A percentile compares a stretch with the other conserved stretches of the same genome.
Evolutionary conservation across 1,140 invertebrate genomes (phyloP).

Genomic region (Drosophila quadrilineata): DNA sequence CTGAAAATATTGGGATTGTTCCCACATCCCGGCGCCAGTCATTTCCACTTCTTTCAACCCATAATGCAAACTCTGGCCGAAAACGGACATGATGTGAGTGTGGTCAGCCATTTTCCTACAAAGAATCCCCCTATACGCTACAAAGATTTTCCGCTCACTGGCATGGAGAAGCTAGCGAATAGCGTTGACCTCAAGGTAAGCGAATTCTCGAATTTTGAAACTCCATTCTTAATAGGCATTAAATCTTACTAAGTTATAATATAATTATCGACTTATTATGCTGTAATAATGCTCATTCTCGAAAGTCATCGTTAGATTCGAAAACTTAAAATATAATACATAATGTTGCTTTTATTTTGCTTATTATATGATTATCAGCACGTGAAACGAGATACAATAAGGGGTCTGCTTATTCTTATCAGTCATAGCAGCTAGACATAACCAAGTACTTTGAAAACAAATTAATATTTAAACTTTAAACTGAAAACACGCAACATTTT

Average conservation of each 20-base stretch:
- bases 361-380: too few species aligned
- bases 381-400: too few species aligned
- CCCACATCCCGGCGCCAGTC: constrained; percentile 87
- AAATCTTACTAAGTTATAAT: neutral
- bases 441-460: too few species aligned
- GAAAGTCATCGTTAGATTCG: too few species aligned
- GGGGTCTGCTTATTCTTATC: too few species aligned
- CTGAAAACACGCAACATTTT: neutral
- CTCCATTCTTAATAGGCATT: neutral
- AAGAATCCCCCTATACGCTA: constrained; percentile 83
- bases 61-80: constrained; percentile 85
- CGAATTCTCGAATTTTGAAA: too few species aligned
- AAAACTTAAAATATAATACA: too few species aligned
- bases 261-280: too few species aligned
- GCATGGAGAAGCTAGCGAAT: constrained; percentile 66
- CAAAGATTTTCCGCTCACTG: constrained; percentile 83
- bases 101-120: constrained; percentile 86
- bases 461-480: too few species aligned
- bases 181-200: constrained; percentile 71
- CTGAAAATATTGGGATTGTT: constrained; percentile 85
- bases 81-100: constrained; percentile 87
- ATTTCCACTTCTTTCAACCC: constrained; percentile 87
- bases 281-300: too few species aligned
- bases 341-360: too few species aligned
- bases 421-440: too few species aligned